Evolutionary conservation across 2,888 invertebrate species (phyloP), one percentile per base, ranked within the genome.

Genomic region (Stenotaenia linearis): DNA sequence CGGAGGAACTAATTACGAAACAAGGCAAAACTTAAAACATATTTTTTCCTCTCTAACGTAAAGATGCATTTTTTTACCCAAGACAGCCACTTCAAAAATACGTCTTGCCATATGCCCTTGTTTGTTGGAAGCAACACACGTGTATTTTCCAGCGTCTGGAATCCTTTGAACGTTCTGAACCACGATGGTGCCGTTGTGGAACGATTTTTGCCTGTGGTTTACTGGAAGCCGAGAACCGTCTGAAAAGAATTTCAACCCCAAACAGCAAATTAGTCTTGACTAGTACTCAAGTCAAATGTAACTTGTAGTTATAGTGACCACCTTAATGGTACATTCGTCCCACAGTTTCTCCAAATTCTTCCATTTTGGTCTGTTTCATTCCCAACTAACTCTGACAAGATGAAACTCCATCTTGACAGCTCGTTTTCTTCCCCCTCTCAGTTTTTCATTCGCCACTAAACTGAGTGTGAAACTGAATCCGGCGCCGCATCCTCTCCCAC

Each of bases 1-100:
- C 25, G 81, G 81, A 23, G 81, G 81, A 77, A 80, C 81, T 81
- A 50, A 23, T n/a, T n/a, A 78, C n/a, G 28, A 79, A 78, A 75
- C 7, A 45, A 18, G 4, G 45, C 18, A 45, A 45, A 45, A 25
- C 15, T 15, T 32, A 9, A 32, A 32, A 32, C 4, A 32, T 32
- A 32, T 32, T 32, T 32, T 32, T 32, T 9, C 32, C 4, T 32
- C 32, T 32, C 32, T 9, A 4, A 32, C 32, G n/a, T n/a, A n/a
- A n/a, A n/a, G n/a, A 56, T 21, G 3, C 23, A 9, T 56, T 5
- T 25, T 77, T 23, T n/a, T 78, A 61, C 56, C 61, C 40, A 37
- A 28, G 18, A 78, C 35, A 21, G 35, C 37, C 0, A 78, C 35
- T 32, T 80, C 77, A 10, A 80, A 25, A 40, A 74, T 79, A 30